Conservation (phyloP, 2,113 vertebrate genomes). For the Daubentonia madagascariensis region DNA sequence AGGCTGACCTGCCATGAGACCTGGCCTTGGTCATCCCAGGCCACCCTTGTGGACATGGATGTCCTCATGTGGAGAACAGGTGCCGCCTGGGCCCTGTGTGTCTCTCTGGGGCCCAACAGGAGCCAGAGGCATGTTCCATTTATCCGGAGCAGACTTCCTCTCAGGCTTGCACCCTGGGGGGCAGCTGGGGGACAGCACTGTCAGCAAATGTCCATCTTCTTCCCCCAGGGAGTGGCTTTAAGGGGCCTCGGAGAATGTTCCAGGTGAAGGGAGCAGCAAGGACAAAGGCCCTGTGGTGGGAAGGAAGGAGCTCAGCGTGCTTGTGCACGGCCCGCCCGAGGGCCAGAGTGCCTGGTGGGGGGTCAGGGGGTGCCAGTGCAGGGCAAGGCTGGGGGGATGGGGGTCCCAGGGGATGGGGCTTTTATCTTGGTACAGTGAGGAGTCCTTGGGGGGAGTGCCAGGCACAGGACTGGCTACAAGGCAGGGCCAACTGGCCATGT, state of each 20-base stretch:
- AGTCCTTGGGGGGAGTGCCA: too few species aligned
- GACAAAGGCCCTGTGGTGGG: too few species aligned
- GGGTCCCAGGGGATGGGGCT: too few species aligned
- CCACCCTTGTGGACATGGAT: accelerated
- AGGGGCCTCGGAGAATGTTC: background rate
- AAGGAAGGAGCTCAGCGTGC: too few species aligned
- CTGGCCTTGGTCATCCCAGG: background rate
- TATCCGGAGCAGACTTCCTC: background rate
- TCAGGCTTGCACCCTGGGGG: background rate
- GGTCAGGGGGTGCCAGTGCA: too few species aligned
- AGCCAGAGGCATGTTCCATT: accelerated
- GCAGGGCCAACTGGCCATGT: background rate
- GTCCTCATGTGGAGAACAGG: background rate
- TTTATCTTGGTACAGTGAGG: too few species aligned
- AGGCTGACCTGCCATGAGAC: background rate
- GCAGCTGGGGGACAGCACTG: background rate
- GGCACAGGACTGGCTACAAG: background rate
- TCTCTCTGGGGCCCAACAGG: background rate
- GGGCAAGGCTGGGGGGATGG: too few species aligned
- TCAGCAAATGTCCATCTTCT: accelerated
- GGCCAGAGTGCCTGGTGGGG: too few species aligned
- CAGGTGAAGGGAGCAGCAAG: too few species aligned
- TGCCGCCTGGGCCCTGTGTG: background rate
- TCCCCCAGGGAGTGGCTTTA: background rate
- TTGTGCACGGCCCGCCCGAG: too few species aligned